A percentile compares a stretch with the other conserved stretches of the same genome.
These are phyloP conservation scores for Brachirus orientalis DNA, from an alignment of 2,113 vertebrate species.

Conservation along the genomic window DNA sequence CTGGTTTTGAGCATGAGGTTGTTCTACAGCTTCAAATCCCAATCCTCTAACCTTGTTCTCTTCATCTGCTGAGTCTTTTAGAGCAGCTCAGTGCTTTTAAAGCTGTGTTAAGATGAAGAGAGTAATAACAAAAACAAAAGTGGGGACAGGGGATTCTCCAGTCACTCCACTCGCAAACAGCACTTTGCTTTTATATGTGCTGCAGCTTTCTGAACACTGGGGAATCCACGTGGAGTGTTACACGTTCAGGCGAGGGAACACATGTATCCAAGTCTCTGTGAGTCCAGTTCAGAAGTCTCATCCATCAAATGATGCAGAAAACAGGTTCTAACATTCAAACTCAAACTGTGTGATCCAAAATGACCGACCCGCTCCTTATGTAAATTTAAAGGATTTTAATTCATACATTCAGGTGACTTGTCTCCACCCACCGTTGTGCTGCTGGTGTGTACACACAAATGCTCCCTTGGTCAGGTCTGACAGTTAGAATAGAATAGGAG, in stretches of 20 bases:
- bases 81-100: constrained; percentile 26
- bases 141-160: not conserved
- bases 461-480: too few relatives aligned
- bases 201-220: constrained; percentile 2
- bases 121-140: constrained; percentile 11
- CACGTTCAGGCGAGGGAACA: not conserved
- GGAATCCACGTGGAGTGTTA: not conserved
- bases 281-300: not conserved
- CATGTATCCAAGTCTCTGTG: too few relatives aligned
- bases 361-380: too few relatives aligned
- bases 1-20: constrained; percentile 3
- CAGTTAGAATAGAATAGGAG: too few relatives aligned
- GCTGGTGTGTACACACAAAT: too few relatives aligned
- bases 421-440: too few relatives aligned
- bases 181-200: constrained; percentile 15
- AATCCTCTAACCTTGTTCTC: constrained; percentile 26
- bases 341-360: too few relatives aligned
- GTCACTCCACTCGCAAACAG: not conserved
- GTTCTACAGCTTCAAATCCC: constrained; percentile 35
- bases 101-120: constrained; percentile 10
- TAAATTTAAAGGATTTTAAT: too few relatives aligned
- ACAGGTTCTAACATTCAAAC: too few relatives aligned
- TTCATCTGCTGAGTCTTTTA: constrained; percentile 37
- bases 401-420: too few relatives aligned
- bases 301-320: too few relatives aligned